These are phyloP conservation scores for Dynastes hyllus DNA, from an alignment of 2,888 invertebrate species.

Conservation along the genomic window DNA sequence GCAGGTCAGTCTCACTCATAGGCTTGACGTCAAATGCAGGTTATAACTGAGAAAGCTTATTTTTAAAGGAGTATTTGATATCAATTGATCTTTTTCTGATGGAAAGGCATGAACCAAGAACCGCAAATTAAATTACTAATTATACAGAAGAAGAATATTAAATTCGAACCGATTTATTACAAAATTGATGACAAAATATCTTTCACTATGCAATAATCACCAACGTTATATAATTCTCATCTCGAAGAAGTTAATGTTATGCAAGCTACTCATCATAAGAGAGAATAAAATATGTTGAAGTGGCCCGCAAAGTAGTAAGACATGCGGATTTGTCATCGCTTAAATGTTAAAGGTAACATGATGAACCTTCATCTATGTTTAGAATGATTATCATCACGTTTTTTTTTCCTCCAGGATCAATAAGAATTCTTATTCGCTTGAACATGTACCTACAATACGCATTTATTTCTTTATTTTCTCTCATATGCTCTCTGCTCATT, in stretches of 20 bases:
- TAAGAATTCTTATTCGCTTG: neutral
- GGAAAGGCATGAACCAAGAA: too few species aligned
- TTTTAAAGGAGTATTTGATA: too few species aligned
- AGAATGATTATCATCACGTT: constrained; percentile 12
- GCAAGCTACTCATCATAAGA: constrained; percentile 25
- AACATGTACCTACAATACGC: too few species aligned
- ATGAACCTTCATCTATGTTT: constrained; percentile 5
- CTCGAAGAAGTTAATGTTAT: neutral
- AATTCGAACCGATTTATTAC: neutral
- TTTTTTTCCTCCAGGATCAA: constrained; percentile 4
- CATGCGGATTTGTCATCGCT: constrained; percentile 15
- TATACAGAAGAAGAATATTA: too few species aligned
- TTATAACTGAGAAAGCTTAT: too few species aligned
- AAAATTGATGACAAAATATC: constrained; percentile 12
- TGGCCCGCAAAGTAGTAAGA: neutral
- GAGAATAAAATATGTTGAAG: constrained; percentile 14
- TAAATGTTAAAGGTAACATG: constrained; percentile 31
- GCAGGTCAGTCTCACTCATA: too few species aligned
- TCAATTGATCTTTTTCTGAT: too few species aligned
- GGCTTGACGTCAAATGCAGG: too few species aligned
- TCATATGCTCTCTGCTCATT: too few species aligned
- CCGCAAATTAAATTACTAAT: too few species aligned
- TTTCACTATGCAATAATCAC: neutral
- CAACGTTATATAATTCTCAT: neutral
- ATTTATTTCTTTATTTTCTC: too few species aligned